Evolutionary conservation across 2,113 vertebrate species (phyloP).

Genomic region (Myodes glareolus): DNA sequence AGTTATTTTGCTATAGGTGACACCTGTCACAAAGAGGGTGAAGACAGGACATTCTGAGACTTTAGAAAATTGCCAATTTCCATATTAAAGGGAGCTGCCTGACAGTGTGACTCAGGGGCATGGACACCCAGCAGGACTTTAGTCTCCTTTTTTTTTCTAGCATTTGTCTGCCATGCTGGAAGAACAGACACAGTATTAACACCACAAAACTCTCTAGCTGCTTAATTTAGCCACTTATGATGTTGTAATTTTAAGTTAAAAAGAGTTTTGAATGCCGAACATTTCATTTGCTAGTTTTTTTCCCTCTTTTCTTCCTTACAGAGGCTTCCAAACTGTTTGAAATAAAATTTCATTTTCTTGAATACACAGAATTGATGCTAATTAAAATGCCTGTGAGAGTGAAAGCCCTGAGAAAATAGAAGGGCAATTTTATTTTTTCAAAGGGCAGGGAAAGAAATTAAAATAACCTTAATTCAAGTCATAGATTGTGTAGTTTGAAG

Average conservation of each 20-base stretch:
- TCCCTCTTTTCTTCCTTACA: slow-evolving; percentile 45
- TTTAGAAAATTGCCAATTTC: slow-evolving; percentile 39
- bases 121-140: neutral
- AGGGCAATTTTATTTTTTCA: slow-evolving; percentile 78
- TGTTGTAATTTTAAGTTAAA: slow-evolving; percentile 69
- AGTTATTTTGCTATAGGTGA: neutral
- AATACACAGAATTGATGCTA: slow-evolving; percentile 68
- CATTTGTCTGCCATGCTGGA: neutral
- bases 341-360: slow-evolving; percentile 75
- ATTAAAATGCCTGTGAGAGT: slow-evolving; percentile 74
- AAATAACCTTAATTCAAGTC: slow-evolving; percentile 65
- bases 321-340: slow-evolving; percentile 63
- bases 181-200: neutral
- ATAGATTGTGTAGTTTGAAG: slow-evolving; percentile 53
- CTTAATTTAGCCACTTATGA: slow-evolving; percentile 59
- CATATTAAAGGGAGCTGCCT: slow-evolving; percentile 23
- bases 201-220: neutral
- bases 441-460: slow-evolving; percentile 69
- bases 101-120: neutral
- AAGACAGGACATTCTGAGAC: neutral
- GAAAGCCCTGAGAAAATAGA: slow-evolving; percentile 68
- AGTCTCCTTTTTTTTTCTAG: neutral
- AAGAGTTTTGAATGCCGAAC: slow-evolving; percentile 46
- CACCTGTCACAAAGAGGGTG: neutral
- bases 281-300: slow-evolving; percentile 58